A percentile compares a stretch with the other conserved stretches of the same genome.
These are phyloP conservation scores for Pedicia rivosa DNA, from an alignment of 2,888 invertebrate genomes.

Conservation along the genomic window DNA sequence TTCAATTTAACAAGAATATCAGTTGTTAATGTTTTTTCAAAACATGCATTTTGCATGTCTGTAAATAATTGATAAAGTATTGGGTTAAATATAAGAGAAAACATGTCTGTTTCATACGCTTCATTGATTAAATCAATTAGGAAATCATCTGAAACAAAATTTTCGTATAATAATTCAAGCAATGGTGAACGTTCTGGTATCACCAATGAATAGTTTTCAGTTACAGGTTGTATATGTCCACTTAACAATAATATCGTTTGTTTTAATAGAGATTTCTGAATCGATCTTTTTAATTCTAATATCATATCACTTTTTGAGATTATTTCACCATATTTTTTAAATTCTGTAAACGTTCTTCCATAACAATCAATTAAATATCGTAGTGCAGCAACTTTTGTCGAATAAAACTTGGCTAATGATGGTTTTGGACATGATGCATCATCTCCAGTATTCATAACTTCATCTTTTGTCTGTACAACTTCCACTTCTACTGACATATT, in stretches of 20 bases:
- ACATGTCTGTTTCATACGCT: constrained; percentile 28
- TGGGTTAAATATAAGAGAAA: constrained; percentile 24
- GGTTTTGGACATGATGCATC: constrained; percentile 2
- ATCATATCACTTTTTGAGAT: too few species aligned
- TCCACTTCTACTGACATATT: too few species aligned
- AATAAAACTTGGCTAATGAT: constrained; percentile 1
- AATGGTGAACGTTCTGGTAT: constrained; percentile 24
- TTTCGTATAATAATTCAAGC: constrained; percentile 40
- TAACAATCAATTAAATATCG: constrained; percentile 3
- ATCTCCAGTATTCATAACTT: not conserved
- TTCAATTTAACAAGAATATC: too few species aligned
- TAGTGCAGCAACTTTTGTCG: constrained; percentile 3
- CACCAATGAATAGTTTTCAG: not conserved
- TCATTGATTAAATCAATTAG: constrained; percentile 40
- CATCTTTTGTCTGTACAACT: too few species aligned
- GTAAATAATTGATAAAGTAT: constrained; percentile 25
- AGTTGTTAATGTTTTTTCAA: constrained; percentile 6
- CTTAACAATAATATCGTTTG: constrained; percentile 1
- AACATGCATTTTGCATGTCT: constrained; percentile 24
- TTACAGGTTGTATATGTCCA: not conserved
- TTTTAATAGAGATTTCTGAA: not conserved
- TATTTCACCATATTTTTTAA: too few species aligned
- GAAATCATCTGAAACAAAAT: constrained; percentile 43
- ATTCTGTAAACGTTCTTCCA: too few species aligned
- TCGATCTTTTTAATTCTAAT: too few species aligned